These are phyloP conservation scores for Drosophila kohkoa DNA, from an alignment of 1,140 invertebrate species.

Conservation along the genomic window DNA sequence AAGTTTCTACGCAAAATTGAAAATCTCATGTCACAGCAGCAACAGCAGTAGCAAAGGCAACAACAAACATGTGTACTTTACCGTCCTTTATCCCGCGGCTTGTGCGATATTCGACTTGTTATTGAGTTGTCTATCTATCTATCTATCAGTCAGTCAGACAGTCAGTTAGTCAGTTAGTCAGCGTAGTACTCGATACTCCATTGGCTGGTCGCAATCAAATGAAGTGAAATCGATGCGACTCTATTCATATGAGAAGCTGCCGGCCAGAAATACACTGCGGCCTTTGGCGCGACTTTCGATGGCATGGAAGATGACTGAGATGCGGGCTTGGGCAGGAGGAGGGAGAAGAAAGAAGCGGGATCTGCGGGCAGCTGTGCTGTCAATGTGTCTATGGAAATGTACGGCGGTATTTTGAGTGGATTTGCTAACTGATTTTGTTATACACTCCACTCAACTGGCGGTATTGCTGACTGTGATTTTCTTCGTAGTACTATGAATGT, in stretches of 20 bases:
- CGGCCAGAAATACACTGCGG: constrained; percentile 37
- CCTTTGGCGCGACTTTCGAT: constrained; percentile 28
- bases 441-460: constrained; percentile 49
- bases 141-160: constrained; percentile 58
- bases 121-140: constrained; percentile 71
- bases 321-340: no score
- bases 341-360: neutral
- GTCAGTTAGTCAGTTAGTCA: constrained; percentile 48
- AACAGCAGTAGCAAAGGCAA: constrained; percentile 28
- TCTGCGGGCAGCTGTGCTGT: constrained; percentile 80
- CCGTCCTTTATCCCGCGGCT: constrained; percentile 47
- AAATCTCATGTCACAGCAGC: constrained; percentile 53
- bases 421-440: constrained; percentile 82
- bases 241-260: constrained; percentile 72
- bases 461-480: constrained; percentile 66
- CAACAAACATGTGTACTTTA: constrained; percentile 31
- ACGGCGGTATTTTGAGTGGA: constrained; percentile 79
- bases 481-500: constrained; percentile 9
- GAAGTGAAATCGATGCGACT: constrained; percentile 82
- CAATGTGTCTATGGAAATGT: constrained; percentile 82
- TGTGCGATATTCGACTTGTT: constrained; percentile 59
- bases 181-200: constrained; percentile 20
- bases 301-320: constrained; percentile 6
- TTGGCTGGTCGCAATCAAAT: constrained; percentile 72
- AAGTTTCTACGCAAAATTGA: constrained; percentile 64